Conservation (phyloP, 2,888 invertebrate species). For the Tineola bisselliella region DNA sequence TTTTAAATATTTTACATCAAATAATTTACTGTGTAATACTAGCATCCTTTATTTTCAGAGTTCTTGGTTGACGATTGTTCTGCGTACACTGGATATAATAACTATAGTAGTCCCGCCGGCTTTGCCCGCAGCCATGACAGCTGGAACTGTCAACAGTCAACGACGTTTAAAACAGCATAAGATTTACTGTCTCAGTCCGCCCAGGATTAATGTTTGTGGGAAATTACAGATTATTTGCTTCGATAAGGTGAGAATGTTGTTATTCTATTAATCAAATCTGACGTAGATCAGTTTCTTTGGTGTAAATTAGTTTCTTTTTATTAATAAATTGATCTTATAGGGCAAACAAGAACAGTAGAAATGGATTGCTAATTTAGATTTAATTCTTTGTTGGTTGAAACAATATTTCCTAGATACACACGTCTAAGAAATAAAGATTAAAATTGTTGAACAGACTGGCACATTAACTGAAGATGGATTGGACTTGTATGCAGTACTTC, state of each 20-base stretch:
- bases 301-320: too few relatives aligned
- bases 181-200: conserved; percentile 83
- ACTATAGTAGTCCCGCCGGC: conserved; percentile 95
- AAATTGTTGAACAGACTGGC: conserved; percentile 72
- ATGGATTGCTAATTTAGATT: background rate
- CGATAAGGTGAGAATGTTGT: conserved; percentile 75
- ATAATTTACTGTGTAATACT: too few relatives aligned
- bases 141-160: conserved; percentile 82
- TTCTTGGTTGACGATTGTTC: conserved; percentile 68
- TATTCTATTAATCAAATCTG: too few relatives aligned
- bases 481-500: conserved; percentile 83
- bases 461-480: conserved; percentile 90
- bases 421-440: conserved; percentile 17
- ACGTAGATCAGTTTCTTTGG: too few relatives aligned
- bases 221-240: conserved; percentile 86
- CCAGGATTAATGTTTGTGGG: conserved; percentile 81
- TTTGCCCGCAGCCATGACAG: conserved; percentile 87
- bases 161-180: conserved; percentile 71
- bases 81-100: conserved; percentile 87
- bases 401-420: background rate
- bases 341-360: background rate
- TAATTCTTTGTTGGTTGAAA: background rate
- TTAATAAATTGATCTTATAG: too few relatives aligned
- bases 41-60: conserved; percentile 42
- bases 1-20: too few relatives aligned